Evolutionary conservation across 2,797 vertebrate species (phyloP).

Genomic region (Crenichthys baileyi): DNA sequence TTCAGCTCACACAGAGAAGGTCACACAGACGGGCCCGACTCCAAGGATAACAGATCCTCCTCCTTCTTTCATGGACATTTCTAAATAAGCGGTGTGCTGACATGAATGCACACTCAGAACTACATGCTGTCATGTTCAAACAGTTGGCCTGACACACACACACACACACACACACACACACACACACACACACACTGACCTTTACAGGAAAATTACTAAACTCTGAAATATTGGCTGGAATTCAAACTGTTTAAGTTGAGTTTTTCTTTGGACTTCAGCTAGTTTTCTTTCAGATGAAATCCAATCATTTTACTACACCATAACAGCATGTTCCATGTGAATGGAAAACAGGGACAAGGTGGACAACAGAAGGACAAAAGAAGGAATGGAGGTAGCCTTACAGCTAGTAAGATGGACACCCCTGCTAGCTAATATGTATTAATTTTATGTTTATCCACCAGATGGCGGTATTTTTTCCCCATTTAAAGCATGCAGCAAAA

Average conservation of each 20-base stretch:
- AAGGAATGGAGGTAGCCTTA: no score
- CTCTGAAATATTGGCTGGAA: slow-evolving; percentile 20
- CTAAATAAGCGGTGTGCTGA: slow-evolving; percentile 45
- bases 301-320: background rate
- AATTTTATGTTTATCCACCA: background rate
- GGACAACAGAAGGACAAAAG: no score
- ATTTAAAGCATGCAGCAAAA: background rate
- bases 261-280: background rate
- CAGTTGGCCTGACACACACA: slow-evolving; percentile 23
- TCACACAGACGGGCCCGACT: slow-evolving; percentile 38
- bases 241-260: background rate
- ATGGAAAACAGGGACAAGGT: no score
- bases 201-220: slow-evolving; percentile 46
- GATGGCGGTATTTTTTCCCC: background rate
- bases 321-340: background rate
- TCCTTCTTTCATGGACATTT: slow-evolving; percentile 45
- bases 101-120: slow-evolving; percentile 34
- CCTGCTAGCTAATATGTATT: background rate
- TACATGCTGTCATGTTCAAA: slow-evolving; percentile 38
- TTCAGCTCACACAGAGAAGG: slow-evolving; percentile 54
- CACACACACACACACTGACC: slow-evolving; percentile 36
- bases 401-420: no score
- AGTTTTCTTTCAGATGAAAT: background rate
- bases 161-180: slow-evolving; percentile 16
- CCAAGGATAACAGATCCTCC: slow-evolving; percentile 42